Base-by-base conservation (phyloP, 2,113 vertebrate species). In the Tetraodon nigroviridis region DNA sequence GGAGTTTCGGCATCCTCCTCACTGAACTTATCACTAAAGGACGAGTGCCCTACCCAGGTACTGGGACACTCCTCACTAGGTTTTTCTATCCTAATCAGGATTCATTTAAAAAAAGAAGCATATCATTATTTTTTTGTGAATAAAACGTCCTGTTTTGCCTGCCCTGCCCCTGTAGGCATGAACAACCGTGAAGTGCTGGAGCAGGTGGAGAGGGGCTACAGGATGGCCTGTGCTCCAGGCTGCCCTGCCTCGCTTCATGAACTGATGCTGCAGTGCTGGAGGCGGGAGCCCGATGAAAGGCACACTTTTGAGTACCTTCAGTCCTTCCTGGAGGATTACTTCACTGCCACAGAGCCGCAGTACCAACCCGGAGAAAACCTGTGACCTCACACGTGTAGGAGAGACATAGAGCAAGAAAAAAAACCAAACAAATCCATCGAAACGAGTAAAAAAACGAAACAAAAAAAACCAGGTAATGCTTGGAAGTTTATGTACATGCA, bases 251-350 rank as follows among this genome's bases (percentile, higher is more conserved):
- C 95, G 21, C 92, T 99, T 78, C 94, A 99, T 0, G 95, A 98
- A 24, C 82, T 92, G 68, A 99, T 98, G 95, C 16, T 96, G 81
- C 96, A 96, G 89, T 96, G 94, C 86, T 99, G 97, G 96, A 91
- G 87, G 67, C 89, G 93, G 67, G 94, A 97, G 1, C 90, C 97
- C 0, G 97, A 99, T 47, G 95, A 98, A 64, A 91, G 97, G 6
- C 97, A 95, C 82, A 99, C 97, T 65, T 99, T 99, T 7, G 97
- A 99, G 81, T 98, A 97, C 86, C 91, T 99, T 80, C 94, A 98
- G 88, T 93, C 93, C 75, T 99, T 99, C 86, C 90, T 99, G 49
- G 97, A 99, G 84, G 97, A 99, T 81, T 99, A 95, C 76, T 99
- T 99, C 87, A 98, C 95, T 0, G 94, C 96, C 82, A 95, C 97